phyloP scores from a whole-genome alignment of 2,797 vertebrate species.

The Clarias pachynema region DNA sequence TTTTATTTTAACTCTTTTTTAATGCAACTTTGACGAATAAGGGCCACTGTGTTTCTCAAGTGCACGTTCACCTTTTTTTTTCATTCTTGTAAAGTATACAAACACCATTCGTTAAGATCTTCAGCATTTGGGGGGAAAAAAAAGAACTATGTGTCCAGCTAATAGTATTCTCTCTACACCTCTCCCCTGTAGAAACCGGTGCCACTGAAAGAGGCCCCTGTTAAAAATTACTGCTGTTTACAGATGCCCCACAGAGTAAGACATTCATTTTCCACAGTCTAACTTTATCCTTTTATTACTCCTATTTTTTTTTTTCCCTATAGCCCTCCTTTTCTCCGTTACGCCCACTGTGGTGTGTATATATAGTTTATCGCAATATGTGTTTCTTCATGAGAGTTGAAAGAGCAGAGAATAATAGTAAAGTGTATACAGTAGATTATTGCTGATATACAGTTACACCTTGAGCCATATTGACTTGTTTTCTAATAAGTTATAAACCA shows the following conservation, averaged over 20 bases:
- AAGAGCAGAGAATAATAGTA: background rate
- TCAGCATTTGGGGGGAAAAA: slow-evolving; percentile 36
- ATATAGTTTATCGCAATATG: slow-evolving; percentile 44
- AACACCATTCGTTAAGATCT: slow-evolving; percentile 39
- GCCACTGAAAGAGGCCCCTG: slow-evolving; percentile 78
- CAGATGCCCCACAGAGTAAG: slow-evolving; percentile 82
- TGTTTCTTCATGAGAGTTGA: slow-evolving; percentile 40
- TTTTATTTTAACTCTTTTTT: background rate
- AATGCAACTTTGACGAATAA: slow-evolving; percentile 5
- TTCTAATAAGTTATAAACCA: slow-evolving; percentile 44
- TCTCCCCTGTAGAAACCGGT: slow-evolving; percentile 77
- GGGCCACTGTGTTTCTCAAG: slow-evolving; percentile 26
- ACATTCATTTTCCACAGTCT: slow-evolving; percentile 71
- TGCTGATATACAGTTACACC: slow-evolving; percentile 44
- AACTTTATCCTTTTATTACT: slow-evolving; percentile 72
- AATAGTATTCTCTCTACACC: slow-evolving; percentile 78
- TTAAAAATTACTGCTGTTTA: slow-evolving; percentile 82
- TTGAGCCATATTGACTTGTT: slow-evolving; percentile 59
- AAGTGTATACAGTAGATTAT: slow-evolving; percentile 5
- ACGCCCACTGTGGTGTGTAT: slow-evolving; percentile 52
- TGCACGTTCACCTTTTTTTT: slow-evolving; percentile 26
- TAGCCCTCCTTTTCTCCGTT: slow-evolving; percentile 56
- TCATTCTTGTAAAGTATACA: slow-evolving; percentile 38
- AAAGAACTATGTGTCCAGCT: slow-evolving; percentile 58
- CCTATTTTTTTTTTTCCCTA: slow-evolving; percentile 58